These are phyloP conservation scores for Dryobates pubescens DNA, from an alignment of 2,797 vertebrate genomes.

Conservation along the genomic window DNA sequence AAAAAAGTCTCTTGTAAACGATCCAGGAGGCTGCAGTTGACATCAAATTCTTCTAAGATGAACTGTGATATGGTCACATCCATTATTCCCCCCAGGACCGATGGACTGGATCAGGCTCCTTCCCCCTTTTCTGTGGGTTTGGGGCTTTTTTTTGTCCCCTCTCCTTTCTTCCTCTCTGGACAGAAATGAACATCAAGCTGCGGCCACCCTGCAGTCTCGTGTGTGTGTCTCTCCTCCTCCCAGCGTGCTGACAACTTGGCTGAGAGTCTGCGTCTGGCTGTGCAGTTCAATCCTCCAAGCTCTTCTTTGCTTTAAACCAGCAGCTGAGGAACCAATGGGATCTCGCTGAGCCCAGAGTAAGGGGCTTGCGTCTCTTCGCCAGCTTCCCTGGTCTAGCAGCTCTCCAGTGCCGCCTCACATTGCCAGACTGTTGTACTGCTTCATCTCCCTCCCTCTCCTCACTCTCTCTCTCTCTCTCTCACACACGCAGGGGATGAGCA, in stretches of 20 bases:
- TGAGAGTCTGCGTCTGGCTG: conserved; percentile 24
- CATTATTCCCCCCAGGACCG: conserved; percentile 65
- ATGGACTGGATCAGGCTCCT: conserved; percentile 15
- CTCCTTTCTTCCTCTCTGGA: background rate
- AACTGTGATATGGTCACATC: conserved; percentile 71
- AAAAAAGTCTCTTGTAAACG: conserved; percentile 85
- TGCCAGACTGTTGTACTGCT: background rate
- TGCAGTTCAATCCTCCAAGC: background rate
- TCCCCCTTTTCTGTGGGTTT: background rate
- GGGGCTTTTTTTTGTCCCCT: background rate
- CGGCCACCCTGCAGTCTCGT: background rate
- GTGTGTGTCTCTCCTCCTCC: background rate
- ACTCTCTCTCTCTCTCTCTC: background rate
- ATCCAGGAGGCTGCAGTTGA: conserved; percentile 91
- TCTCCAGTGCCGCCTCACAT: conserved; percentile 13
- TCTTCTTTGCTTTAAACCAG: conserved; percentile 31
- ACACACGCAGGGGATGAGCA: background rate
- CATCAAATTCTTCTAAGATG: conserved; percentile 87
- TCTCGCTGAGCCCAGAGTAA: background rate
- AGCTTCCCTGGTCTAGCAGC: conserved; percentile 13
- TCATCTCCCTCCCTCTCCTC: background rate
- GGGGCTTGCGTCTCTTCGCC: conserved; percentile 11
- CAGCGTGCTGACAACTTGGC: conserved; percentile 55
- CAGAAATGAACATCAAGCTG: background rate
- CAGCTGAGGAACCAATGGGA: conserved; percentile 64